phyloP scores from a whole-genome alignment of 2,797 vertebrate species.

The Podargus strigoides region DNA sequence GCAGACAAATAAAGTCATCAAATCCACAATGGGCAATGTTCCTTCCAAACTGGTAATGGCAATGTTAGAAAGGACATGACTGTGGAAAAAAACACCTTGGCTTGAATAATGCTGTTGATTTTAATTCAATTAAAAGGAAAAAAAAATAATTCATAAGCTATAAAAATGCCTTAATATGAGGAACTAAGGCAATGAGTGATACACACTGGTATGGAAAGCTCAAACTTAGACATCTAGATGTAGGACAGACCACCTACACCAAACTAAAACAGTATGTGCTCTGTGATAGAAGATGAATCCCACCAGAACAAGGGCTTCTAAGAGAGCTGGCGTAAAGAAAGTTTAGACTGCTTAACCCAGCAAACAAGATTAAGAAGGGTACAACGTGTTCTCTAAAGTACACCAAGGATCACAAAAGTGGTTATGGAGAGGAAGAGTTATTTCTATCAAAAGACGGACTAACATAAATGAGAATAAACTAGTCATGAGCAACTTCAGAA shows the following conservation, averaged over 20 bases:
- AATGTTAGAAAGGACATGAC: background rate
- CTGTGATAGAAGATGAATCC: background rate
- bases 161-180: background rate
- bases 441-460: background rate
- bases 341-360: background rate
- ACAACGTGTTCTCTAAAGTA: background rate
- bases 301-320: background rate
- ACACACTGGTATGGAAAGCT: background rate
- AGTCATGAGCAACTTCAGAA: background rate
- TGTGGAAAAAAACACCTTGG: background rate
- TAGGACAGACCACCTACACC: background rate
- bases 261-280: background rate
- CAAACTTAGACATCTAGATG: background rate
- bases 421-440: background rate
- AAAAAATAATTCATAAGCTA: background rate
- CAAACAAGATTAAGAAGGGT: background rate
- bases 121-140: background rate
- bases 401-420: background rate
- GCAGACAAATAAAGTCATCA: background rate
- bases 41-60: background rate
- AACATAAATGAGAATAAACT: background rate
- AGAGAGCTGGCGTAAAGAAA: background rate
- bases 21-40: background rate
- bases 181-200: background rate
- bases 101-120: background rate